A percentile compares a stretch with the other conserved stretches of the same genome.
phyloP scores from a whole-genome alignment of 2,797 vertebrate genomes.

The Myotis daubentonii region DNA sequence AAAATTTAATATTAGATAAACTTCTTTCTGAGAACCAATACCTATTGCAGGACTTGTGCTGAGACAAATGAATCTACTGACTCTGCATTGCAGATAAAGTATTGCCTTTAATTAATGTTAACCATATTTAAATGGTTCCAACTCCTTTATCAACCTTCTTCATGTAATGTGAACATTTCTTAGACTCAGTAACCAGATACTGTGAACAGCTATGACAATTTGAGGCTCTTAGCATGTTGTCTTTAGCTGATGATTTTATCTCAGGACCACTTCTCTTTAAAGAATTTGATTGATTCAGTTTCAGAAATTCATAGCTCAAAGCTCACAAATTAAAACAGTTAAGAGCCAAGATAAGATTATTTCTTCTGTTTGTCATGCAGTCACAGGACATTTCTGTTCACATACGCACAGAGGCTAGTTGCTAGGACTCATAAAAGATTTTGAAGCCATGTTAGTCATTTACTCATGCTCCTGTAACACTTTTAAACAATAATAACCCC shows the following conservation, averaged over 20 bases:
- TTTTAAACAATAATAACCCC: constrained; percentile 26
- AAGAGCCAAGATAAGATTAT: neutral
- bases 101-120: neutral
- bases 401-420: neutral
- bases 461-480: neutral
- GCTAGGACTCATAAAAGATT: constrained; percentile 17
- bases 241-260: neutral
- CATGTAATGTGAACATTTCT: neutral
- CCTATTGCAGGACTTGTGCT: neutral
- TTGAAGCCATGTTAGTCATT: constrained; percentile 11
- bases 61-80: neutral
- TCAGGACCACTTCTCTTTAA: neutral
- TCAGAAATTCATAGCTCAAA: neutral
- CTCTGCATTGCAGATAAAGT: neutral
- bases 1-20: neutral
- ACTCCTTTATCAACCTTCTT: neutral
- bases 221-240: neutral
- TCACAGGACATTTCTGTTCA: neutral
- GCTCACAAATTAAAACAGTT: neutral
- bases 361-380: neutral
- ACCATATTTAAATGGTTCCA: neutral
- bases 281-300: neutral
- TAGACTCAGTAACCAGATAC: neutral
- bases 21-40: neutral
- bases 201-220: neutral